Evolutionary conservation across 2,888 invertebrate species (phyloP), one percentile per base, ranked within the genome.

Genomic region (Panzeria rudis): DNA sequence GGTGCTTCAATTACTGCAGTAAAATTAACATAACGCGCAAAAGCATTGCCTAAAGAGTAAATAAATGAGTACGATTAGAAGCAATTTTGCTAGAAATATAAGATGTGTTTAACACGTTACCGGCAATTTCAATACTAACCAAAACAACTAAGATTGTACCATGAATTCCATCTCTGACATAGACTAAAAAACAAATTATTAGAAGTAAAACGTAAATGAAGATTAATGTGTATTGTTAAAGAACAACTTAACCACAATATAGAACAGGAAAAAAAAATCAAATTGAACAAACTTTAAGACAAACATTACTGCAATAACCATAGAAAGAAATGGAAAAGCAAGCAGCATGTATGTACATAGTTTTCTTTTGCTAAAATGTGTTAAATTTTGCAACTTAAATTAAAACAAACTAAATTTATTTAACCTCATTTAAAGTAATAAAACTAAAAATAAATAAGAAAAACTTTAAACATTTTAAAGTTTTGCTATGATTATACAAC

Each of bases 171-270:
- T 9, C n/a, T n/a, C n/a, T 38, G 4, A 3, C 44, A 9, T 15
- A 62, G 17, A 41, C 41, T 54, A 71, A 64, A 75, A 80, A 59
- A 77, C n/a, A 38, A 35, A 20, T 11, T 8, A 9, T 11, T 38
- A 54, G 8, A 41, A 68, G 59, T 61, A 52, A 25, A 56, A 50
- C 23, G 20, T 88, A 89, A 91, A 91, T 91, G 89, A 91, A 91
- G 91, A 91, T 91, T 91, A 91, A 91, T 91, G 90, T 88, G 87
- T 87, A 83, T 86, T 87, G 88, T 88, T 87, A 82, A 68, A 44
- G 80, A 86, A 87, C 86, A 86, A 86, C 87, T 87, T 88, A 87
- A 86, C 87, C 86, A 83, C 86, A 86, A 75, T 59, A 61, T 44
- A 59, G 76, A 68, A 44, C 13, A 69, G 6, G 8, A 9, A 50